phyloP scores from a whole-genome alignment of 2,113 vertebrate genomes.

The Halcyon malimbica region DNA sequence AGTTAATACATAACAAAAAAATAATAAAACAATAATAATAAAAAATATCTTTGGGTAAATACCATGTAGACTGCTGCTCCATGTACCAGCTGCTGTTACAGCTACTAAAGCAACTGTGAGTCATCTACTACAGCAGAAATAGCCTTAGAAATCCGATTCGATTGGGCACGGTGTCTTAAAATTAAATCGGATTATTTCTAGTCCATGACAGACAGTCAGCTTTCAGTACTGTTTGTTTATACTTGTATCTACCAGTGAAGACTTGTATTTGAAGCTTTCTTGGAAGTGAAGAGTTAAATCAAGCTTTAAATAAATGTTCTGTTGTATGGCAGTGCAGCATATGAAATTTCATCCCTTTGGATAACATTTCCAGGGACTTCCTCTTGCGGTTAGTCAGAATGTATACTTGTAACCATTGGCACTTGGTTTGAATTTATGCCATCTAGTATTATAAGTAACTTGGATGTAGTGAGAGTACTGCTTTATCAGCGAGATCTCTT shows the following conservation, averaged over 20 bases:
- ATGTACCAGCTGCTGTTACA: neutral
- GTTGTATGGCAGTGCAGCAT: neutral
- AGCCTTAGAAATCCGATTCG: neutral
- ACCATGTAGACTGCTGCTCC: neutral
- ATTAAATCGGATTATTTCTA: neutral
- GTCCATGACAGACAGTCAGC: neutral
- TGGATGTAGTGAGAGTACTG: neutral
- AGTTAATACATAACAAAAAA: neutral
- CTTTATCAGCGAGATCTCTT: neutral
- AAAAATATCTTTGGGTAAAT: neutral
- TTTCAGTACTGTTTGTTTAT: neutral
- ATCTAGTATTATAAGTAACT: neutral
- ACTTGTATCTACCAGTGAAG: neutral
- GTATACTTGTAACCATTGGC: neutral
- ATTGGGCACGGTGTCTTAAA: neutral
- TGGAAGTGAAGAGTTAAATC: neutral
- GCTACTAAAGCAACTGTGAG: neutral
- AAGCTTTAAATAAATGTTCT: neutral
- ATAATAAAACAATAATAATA: no score
- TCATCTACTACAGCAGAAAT: neutral
- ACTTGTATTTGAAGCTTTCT: neutral
- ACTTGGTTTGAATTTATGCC: neutral
- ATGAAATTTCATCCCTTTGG: slow-evolving; percentile 22
- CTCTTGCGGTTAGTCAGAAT: neutral
- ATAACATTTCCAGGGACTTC: slow-evolving; percentile 3